Conservation (phyloP, 2,888 invertebrate species). For the Chironomus tentans region DNA sequence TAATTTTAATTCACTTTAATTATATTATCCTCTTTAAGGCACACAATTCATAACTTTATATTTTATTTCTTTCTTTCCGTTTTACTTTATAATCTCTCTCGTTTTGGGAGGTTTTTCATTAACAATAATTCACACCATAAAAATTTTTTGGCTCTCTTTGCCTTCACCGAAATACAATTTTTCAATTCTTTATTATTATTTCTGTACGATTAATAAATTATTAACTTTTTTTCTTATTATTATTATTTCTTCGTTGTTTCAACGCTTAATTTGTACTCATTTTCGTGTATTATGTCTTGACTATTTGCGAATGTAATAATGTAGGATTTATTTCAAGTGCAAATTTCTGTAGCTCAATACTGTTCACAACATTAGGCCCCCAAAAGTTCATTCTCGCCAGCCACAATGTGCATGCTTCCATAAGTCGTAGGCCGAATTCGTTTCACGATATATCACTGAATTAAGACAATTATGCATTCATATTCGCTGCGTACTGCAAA, state of each 20-base stretch:
- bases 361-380: neutral
- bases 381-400: neutral
- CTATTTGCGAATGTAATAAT: neutral
- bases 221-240: neutral
- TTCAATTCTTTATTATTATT: neutral
- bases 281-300: slow-evolving; percentile 7
- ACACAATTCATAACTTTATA: neutral
- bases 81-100: neutral
- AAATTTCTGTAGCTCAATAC: slow-evolving; percentile 6
- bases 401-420: neutral
- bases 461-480: neutral
- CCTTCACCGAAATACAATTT: neutral
- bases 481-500: neutral
- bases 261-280: slow-evolving; percentile 6
- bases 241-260: neutral
- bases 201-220: neutral
- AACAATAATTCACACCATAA: neutral
- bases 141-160: neutral
- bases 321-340: slow-evolving; percentile 25
- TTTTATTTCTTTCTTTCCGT: neutral
- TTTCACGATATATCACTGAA: neutral
- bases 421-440: neutral
- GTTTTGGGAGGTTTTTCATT: neutral
- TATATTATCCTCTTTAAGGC: neutral
- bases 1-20: neutral